These are phyloP conservation scores for Neoniphon sammara DNA, from an alignment of 2,797 vertebrate genomes.

Conservation along the genomic window DNA sequence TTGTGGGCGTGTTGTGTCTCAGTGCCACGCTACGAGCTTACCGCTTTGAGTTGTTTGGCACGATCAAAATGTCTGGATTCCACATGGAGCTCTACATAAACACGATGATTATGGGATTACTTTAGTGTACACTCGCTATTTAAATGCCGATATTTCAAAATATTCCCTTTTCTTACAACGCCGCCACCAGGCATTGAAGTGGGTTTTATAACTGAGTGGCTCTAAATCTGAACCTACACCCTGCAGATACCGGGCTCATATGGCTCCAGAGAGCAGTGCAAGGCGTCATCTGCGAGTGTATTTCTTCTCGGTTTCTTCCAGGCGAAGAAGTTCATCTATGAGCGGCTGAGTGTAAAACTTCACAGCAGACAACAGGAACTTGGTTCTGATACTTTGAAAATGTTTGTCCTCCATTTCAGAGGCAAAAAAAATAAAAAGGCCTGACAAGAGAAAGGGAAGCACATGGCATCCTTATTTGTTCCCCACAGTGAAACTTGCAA, in stretches of 20 bases:
- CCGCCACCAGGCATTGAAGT: not conserved
- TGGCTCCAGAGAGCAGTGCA: slow-evolving; percentile 15
- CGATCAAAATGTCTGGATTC: slow-evolving; percentile 62
- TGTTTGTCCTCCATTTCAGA: not conserved
- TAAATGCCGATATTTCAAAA: slow-evolving; percentile 28
- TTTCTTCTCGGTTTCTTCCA: slow-evolving; percentile 6
- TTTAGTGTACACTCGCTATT: slow-evolving; percentile 31
- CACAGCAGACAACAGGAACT: not conserved
- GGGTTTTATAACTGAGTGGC: not conserved
- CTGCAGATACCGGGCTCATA: not conserved
- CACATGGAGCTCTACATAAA: slow-evolving; percentile 58
- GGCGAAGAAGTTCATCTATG: slow-evolving; percentile 25
- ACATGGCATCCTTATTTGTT: too few species aligned
- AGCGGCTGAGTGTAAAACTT: not conserved
- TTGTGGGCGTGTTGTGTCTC: slow-evolving; percentile 62
- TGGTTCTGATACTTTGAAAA: not conserved
- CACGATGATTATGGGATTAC: slow-evolving; percentile 61
- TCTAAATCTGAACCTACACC: slow-evolving; percentile 17
- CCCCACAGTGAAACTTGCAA: too few species aligned
- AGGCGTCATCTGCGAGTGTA: not conserved
- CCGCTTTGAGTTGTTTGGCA: slow-evolving; percentile 58
- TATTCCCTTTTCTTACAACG: not conserved
- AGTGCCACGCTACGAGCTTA: slow-evolving; percentile 30
- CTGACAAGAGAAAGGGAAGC: too few species aligned
- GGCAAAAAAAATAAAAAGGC: too few species aligned